Evolutionary conservation across 64 coral and sea anemone genomes (phyloP).

Genomic region (Montipora sp.): DNA sequence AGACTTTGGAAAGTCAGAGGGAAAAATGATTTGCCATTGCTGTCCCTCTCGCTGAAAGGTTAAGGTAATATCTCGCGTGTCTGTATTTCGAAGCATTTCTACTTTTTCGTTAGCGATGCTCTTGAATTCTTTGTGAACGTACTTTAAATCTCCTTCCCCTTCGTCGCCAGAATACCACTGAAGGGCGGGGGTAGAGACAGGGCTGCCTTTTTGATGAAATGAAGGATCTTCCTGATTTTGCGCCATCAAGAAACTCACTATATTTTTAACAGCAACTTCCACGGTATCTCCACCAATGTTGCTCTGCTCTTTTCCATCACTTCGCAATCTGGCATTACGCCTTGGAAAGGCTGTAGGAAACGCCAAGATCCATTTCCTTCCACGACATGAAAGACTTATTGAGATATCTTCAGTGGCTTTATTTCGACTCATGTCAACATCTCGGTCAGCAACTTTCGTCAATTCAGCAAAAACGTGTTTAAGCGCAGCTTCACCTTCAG

Average conservation of each 20-base stretch:
- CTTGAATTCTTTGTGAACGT: not conserved
- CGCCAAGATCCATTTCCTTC: not conserved
- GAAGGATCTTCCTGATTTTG: not conserved
- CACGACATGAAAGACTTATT: not conserved
- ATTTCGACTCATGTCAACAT: too few relatives aligned
- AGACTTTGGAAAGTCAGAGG: slow-evolving; percentile 11
- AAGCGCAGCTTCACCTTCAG: not conserved
- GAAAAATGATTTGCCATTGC: slow-evolving; percentile 14
- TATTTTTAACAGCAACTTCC: not conserved
- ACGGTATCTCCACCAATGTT: not conserved
- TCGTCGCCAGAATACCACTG: slow-evolving; percentile 15
- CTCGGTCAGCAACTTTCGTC: too few relatives aligned
- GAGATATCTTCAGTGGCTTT: not conserved
- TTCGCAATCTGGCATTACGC: not conserved
- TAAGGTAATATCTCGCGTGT: not conserved
- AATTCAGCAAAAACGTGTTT: not conserved
- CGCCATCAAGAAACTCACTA: not conserved
- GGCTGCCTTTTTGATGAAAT: not conserved
- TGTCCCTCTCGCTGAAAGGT: not conserved
- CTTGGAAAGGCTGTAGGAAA: slow-evolving; percentile 7
- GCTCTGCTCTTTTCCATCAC: not conserved
- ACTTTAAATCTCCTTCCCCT: not conserved
- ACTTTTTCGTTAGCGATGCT: not conserved
- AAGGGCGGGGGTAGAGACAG: not conserved
- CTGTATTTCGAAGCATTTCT: not conserved